A percentile compares a stretch with the other conserved stretches of the same genome.
Evolutionary conservation across 2,113 vertebrate genomes (phyloP).

Genomic region (Sorex fumeus): DNA sequence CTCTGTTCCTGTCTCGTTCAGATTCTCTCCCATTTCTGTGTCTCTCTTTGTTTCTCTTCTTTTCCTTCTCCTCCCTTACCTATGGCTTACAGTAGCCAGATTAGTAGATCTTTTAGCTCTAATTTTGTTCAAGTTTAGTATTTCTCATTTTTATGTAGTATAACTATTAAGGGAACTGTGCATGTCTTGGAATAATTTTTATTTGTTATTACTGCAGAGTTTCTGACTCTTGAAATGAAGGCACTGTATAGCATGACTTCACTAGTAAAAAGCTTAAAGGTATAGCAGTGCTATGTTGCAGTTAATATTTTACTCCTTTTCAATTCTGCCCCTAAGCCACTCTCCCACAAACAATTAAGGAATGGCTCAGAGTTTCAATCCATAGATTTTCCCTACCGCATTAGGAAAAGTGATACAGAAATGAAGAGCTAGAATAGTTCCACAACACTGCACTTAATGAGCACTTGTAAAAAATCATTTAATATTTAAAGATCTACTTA

Average conservation of each 20-base stretch:
- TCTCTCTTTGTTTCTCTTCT: background rate
- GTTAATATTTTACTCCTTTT: constrained; percentile 51
- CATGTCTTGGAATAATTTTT: constrained; percentile 54
- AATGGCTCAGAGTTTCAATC: constrained; percentile 24
- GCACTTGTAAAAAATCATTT: constrained; percentile 56
- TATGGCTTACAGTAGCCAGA: background rate
- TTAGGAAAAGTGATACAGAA: constrained; percentile 11
- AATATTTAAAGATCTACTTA: constrained; percentile 65
- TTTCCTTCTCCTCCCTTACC: background rate
- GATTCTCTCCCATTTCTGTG: background rate
- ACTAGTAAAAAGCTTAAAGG: background rate
- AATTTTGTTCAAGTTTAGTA: background rate
- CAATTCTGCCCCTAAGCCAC: background rate
- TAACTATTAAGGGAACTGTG: background rate
- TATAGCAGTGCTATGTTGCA: background rate
- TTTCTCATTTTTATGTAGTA: constrained; percentile 29
- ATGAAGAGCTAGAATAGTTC: constrained; percentile 12
- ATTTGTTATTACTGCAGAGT: constrained; percentile 9
- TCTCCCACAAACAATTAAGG: constrained; percentile 51
- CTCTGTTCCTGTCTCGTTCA: too few relatives aligned
- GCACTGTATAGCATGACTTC: background rate
- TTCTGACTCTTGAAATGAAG: background rate
- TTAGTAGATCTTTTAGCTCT: background rate
- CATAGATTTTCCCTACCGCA: background rate
- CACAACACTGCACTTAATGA: constrained; percentile 57